Evolutionary conservation across 2,888 invertebrate species (phyloP), one percentile per base, ranked within the genome.

Genomic region (Peribatodes rhomboidaria): DNA sequence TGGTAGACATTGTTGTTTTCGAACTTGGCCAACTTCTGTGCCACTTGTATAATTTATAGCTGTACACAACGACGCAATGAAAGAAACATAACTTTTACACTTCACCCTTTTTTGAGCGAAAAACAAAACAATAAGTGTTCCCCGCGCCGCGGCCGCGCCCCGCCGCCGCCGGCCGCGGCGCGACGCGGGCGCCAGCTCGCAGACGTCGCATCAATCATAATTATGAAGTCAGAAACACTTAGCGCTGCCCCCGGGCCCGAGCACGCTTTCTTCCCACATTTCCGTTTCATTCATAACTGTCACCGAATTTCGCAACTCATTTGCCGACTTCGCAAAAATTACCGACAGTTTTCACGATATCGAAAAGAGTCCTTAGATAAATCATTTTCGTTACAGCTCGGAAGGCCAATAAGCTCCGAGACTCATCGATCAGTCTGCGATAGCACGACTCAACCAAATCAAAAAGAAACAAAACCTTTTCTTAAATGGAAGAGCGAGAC

Each of bases 271-370:
- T 66, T 57, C 54, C 54, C 56, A 62, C 62, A 54, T 67, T 60
- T 57, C 61, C 56, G 50, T 58, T 68, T 57, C 71, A 70, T 72
- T 70, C 67, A 67, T 70, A 70, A 67, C 70, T 72, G 72, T 68
- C 72, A 61, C 47, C 54, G 37, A 62, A 63, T 67, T 53, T 67
- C 33, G 65, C 69, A 68, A 69, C 62, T 69, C 69, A 69, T 67
- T 69, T 67, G 62, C 58, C 53, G 56, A 64, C 59, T 42, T 18
- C 49, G 58, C 60, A 55, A 59, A 65, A 67, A 56, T 42, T 54
- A 42, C 52, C 14, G 50, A 60, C 49, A 57, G 53, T 50, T 50
- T 55, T 54, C 54, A 33, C 41, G 41, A 47, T 16, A 52, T 31
- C 33, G 41, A 42, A 47, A 61, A 61, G 49, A 53, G 59, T 64